Percentiles rank a stretch among this genome's conserved stretches.
phyloP scores from a whole-genome alignment of 35 echinoderm and acorn worm species.

The Ophioderma brevispina region DNA sequence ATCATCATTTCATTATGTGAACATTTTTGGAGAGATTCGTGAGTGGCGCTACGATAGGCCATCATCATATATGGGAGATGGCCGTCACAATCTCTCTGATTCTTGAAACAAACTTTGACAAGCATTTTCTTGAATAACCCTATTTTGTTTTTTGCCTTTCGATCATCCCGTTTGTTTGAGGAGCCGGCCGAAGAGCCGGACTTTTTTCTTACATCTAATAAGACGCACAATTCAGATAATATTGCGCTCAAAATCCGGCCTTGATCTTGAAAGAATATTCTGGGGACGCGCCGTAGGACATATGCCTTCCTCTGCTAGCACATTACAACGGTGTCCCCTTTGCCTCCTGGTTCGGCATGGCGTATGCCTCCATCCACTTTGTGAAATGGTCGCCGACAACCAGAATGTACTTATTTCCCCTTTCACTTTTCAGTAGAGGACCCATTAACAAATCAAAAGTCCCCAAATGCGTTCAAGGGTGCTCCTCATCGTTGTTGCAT shows the following conservation, averaged over 20 bases:
- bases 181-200: constrained; percentile 34
- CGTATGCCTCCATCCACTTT: constrained; percentile 65
- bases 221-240: constrained; percentile 56
- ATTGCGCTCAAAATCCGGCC: constrained; percentile 54
- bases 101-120: constrained; percentile 34
- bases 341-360: constrained; percentile 56
- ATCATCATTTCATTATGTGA: constrained; percentile 66
- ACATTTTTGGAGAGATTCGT: constrained; percentile 53
- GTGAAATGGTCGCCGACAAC: constrained; percentile 55
- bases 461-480: constrained; percentile 47
- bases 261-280: constrained; percentile 61
- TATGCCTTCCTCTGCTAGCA: constrained; percentile 17
- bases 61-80: constrained; percentile 45
- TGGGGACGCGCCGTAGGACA: constrained; percentile 41
- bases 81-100: constrained; percentile 62
- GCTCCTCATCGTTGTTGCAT: constrained; percentile 15
- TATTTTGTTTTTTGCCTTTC: constrained; percentile 55
- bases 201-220: constrained; percentile 44
- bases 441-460: constrained; percentile 55
- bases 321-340: constrained; percentile 30
- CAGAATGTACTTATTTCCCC: constrained; percentile 37
- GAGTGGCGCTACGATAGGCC: constrained; percentile 39
- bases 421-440: constrained; percentile 29
- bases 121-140: constrained; percentile 29
- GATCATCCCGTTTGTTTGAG: constrained; percentile 67